Conservation (phyloP, 2,113 vertebrate species). For the Solenodon paradoxus region DNA sequence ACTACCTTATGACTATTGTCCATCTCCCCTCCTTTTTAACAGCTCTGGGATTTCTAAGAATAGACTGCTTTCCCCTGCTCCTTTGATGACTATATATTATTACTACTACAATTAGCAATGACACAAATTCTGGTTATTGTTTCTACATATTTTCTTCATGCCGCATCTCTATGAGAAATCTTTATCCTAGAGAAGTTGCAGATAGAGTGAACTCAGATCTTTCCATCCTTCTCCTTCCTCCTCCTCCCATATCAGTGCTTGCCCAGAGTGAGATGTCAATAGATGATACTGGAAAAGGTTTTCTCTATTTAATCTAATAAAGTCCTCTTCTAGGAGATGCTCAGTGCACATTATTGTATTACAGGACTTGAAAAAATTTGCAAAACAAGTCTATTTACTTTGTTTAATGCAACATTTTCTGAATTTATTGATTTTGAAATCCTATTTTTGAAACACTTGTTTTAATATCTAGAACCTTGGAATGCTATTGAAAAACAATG, state of each 20-base stretch:
- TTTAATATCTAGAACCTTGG: background rate
- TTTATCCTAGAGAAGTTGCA: background rate
- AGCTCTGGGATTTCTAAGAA: background rate
- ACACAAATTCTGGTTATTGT: background rate
- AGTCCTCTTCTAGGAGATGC: background rate
- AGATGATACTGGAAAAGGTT: background rate
- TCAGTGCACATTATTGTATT: background rate
- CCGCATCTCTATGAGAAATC: background rate
- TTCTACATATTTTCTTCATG: background rate
- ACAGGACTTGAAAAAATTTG: constrained; percentile 21
- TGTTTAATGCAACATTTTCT: background rate
- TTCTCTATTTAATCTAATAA: background rate
- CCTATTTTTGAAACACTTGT: background rate
- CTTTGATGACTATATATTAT: background rate
- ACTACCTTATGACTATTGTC: background rate
- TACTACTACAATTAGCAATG: background rate
- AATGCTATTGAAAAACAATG: background rate
- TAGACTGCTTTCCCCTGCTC: background rate
- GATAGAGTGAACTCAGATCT: background rate
- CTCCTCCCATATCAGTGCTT: background rate
- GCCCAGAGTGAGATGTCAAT: background rate
- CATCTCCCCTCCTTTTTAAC: background rate
- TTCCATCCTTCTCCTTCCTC: background rate
- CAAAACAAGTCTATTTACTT: background rate
- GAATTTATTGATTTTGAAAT: background rate